These are phyloP conservation scores for Dysidea cf. avara DNA, from an alignment of 37 sponge, comb jelly and placozoan species.

Conservation along the genomic window DNA sequence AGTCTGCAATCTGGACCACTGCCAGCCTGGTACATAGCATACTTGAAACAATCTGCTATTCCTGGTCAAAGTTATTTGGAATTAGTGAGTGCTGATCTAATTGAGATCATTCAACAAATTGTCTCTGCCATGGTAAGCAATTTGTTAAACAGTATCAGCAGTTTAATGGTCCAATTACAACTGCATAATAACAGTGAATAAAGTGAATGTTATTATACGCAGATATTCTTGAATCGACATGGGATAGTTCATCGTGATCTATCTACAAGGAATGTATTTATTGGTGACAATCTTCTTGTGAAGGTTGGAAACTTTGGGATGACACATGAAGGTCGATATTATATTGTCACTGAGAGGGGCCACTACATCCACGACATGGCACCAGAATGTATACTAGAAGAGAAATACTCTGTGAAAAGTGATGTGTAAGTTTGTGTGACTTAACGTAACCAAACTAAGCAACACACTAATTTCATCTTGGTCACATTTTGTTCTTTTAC, in stretches of 20 bases:
- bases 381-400: constrained; percentile 65
- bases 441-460: too few species aligned
- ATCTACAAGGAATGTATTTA: constrained; percentile 57
- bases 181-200: too few species aligned
- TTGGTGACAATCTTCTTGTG: constrained; percentile 45
- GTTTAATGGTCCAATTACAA: too few species aligned
- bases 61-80: constrained; percentile 20
- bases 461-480: not conserved
- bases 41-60: constrained; percentile 3
- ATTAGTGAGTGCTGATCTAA: constrained; percentile 50
- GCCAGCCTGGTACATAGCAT: constrained; percentile 65
- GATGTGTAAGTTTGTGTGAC: constrained; percentile 49
- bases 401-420: constrained; percentile 54
- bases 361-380: constrained; percentile 70
- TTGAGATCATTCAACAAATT: constrained; percentile 57
- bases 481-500: constrained; percentile 1
- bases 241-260: constrained; percentile 67
- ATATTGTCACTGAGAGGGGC: constrained; percentile 61
- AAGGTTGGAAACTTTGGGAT: constrained; percentile 70
- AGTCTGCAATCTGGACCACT: constrained; percentile 51
- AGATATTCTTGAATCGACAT: constrained; percentile 54
- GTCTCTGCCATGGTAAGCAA: constrained; percentile 47
- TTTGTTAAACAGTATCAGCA: too few species aligned
- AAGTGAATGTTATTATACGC: too few species aligned
- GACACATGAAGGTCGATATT: constrained; percentile 69